Evolutionary conservation across 2,888 invertebrate species (phyloP).

Genomic region (Galerucella pusilla): DNA sequence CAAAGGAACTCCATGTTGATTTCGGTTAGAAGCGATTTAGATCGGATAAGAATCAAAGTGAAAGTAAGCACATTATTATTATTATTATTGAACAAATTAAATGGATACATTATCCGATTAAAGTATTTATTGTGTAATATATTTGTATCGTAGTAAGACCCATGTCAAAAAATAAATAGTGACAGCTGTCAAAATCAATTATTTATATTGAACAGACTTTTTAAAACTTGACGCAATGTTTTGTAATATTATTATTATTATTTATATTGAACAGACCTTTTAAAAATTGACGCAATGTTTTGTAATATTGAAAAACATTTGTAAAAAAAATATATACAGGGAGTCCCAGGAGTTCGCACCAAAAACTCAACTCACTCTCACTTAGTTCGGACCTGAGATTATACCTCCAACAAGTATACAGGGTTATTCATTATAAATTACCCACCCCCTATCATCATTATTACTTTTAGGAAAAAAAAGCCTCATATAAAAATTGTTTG

Average conservation of each 20-base stretch:
- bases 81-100: background rate
- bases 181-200: background rate
- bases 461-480: no score
- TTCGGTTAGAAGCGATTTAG: background rate
- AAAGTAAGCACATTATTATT: background rate
- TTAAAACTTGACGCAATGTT: background rate
- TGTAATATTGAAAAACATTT: background rate
- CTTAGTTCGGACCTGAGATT: no score
- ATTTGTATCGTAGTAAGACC: no score
- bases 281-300: background rate
- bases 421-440: no score
- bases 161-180: background rate
- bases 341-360: no score
- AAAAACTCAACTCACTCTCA: no score
- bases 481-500: no score
- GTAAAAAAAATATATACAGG: background rate
- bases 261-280: background rate
- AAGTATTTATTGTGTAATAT: background rate
- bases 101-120: no score
- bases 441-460: no score
- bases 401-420: no score
- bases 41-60: background rate
- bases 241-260: background rate
- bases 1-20: background rate
- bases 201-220: background rate